Evolutionary conservation across 2,113 vertebrate species (phyloP), one percentile per base, ranked within the genome.

Genomic region (Ploceus nigricollis): DNA sequence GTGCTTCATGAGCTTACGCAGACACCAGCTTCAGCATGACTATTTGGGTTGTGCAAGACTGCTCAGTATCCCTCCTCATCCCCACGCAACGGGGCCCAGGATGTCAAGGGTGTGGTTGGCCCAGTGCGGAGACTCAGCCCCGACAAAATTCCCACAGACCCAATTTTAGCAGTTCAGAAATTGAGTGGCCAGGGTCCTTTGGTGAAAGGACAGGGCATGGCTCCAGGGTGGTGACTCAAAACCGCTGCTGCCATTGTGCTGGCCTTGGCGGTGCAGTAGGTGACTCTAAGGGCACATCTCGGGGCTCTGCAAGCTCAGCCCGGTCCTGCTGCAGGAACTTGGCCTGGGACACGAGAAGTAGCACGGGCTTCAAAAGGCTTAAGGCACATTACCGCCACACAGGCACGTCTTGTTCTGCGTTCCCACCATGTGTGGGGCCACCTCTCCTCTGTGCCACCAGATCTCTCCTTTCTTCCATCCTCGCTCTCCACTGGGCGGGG

Each of bases 101-200:
- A n/a, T 0, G 1, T 69, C 85, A 85, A 1, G 22, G 63, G 56
- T 12, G 7, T 33, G 70, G 57, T 10, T 82, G 50, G 28, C 37
- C 12, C 60, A 19, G 37, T 1, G 3, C 2, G 7, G 51, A 78
- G 27, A 79, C 57, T 76, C 63, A 39, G n/a, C 28, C 44, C 18
- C 5, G 1, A 22, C 6, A 27, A 70, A 79, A 7, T 2, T 7
- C 27, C 31, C 47, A 61, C 25, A 3, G 51, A 60, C 39, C 28
- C 66, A 68, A 64, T 80, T 95, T 88, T 82, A 93, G 82, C 53
- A 37, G 40, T 7, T 15, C 48, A 23, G 39, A 85, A 73, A 73
- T 54, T 10, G 18, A 75, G 48, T 4, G 44, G 7, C 22, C 1
- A 0, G 11, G 22, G 28, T 51, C n/a, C 30, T 21, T 5, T 39